phyloP scores from a whole-genome alignment of 1,140 invertebrate genomes.

The Achroia grisella region DNA sequence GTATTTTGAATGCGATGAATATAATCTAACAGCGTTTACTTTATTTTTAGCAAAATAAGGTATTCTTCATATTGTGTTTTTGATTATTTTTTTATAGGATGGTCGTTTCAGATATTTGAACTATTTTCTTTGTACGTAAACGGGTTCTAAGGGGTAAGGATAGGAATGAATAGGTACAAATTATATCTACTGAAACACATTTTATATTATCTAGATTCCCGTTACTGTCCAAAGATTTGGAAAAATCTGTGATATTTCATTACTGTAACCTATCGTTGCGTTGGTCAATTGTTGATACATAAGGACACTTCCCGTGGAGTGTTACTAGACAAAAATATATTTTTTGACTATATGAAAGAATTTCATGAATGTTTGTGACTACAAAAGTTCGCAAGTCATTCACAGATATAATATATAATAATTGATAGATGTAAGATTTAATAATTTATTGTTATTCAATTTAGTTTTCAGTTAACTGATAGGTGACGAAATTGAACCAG shows the following conservation, averaged over 20 bases:
- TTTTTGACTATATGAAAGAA: conserved; percentile 71
- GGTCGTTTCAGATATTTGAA: conserved; percentile 52
- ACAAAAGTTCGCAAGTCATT: conserved; percentile 60
- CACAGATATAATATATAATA: conserved; percentile 64
- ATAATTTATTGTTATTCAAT: conserved; percentile 72
- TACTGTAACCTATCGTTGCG: conserved; percentile 71
- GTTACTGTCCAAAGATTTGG: conserved; percentile 72
- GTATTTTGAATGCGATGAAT: conserved; percentile 56
- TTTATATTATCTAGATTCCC: conserved; percentile 50
- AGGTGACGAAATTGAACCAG: conserved; percentile 70
- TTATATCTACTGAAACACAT: conserved; percentile 36
- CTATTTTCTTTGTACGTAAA: conserved; percentile 67
- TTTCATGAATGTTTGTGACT: conserved; percentile 64
- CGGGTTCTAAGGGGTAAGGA: conserved; percentile 55
- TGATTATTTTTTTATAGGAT: conserved; percentile 56
- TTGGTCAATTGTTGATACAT: conserved; percentile 75
- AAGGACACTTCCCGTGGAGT: conserved; percentile 59
- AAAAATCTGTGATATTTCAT: conserved; percentile 75
- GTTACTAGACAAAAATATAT: conserved; percentile 70
- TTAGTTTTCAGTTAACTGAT: conserved; percentile 66
- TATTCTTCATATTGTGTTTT: conserved; percentile 55
- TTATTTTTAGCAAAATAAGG: conserved; percentile 61
- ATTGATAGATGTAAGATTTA: conserved; percentile 69
- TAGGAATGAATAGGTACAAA: conserved; percentile 56
- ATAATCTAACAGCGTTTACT: conserved; percentile 48